Percentiles rank a stretch among this genome's conserved stretches.
These are phyloP conservation scores for Loripinus fragilis DNA, from an alignment of 2,888 invertebrate species.

Conservation along the genomic window DNA sequence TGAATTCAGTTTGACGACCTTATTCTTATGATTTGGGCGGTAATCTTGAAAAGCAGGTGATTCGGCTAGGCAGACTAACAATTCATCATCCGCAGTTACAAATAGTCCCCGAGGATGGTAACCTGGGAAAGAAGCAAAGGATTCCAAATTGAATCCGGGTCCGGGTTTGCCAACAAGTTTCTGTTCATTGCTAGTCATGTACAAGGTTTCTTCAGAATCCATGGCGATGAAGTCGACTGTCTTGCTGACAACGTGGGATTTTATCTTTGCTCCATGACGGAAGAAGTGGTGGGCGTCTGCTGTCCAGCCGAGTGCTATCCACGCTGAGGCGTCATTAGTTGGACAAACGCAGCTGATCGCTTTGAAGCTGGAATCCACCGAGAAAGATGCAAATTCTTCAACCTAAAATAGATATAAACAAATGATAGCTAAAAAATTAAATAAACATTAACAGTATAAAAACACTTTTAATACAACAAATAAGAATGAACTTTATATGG, in stretches of 20 bases:
- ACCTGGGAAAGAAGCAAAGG: constrained; percentile 55
- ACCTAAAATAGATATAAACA: constrained; percentile 38
- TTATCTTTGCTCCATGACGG: constrained; percentile 59
- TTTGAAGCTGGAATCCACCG: constrained; percentile 62
- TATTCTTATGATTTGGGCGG: constrained; percentile 62
- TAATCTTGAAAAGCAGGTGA: constrained; percentile 66
- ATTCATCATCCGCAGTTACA: constrained; percentile 49
- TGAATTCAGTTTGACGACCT: constrained; percentile 50
- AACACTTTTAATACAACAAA: no score
- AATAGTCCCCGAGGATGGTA: constrained; percentile 62
- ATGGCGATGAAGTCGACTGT: constrained; percentile 61
- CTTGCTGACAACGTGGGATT: constrained; percentile 59
- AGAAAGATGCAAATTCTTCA: constrained; percentile 59
- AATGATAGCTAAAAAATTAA: no score
- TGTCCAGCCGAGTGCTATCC: constrained; percentile 66
- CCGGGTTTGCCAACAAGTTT: constrained; percentile 57
- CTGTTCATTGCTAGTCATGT: constrained; percentile 64
- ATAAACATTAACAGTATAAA: no score
- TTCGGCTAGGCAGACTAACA: constrained; percentile 62
- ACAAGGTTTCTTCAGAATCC: constrained; percentile 51
- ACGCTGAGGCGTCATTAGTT: constrained; percentile 57
- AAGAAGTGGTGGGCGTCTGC: constrained; percentile 61
- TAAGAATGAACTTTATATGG: no score
- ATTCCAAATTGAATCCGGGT: constrained; percentile 56
- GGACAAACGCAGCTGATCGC: constrained; percentile 63